These are phyloP conservation scores for Chamaea fasciata DNA, from an alignment of 2,113 vertebrate species.

Conservation along the genomic window DNA sequence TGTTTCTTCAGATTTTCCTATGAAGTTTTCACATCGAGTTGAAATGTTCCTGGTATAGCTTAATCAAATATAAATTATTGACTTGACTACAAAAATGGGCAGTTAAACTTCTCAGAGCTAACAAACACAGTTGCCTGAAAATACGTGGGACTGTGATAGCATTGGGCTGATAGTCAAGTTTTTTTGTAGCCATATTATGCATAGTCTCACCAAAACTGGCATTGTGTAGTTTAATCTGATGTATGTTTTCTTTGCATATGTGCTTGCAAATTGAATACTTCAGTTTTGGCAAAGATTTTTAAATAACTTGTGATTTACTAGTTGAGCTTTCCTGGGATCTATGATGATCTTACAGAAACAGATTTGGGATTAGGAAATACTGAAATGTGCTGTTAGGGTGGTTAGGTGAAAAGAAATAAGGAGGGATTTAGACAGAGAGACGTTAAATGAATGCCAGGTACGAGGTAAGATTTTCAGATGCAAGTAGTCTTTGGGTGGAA, in stretches of 20 bases:
- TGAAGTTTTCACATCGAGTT: neutral
- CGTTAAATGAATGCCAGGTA: neutral
- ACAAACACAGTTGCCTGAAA: neutral
- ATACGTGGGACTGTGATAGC: neutral
- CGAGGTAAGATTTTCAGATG: neutral
- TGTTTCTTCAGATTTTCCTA: neutral
- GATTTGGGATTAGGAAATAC: neutral
- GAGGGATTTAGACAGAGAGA: neutral
- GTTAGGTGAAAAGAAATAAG: neutral
- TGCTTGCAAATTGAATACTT: neutral
- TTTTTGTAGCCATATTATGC: neutral
- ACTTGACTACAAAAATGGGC: neutral
- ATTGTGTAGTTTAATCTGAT: neutral
- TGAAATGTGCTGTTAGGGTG: neutral
- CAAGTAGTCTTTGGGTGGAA: neutral
- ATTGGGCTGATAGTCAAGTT: neutral
- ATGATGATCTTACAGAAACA: neutral
- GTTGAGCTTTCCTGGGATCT: neutral
- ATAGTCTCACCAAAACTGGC: neutral
- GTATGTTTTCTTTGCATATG: neutral
- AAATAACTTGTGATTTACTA: neutral
- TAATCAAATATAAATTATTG: neutral
- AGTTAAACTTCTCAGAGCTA: neutral
- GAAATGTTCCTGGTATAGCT: neutral
- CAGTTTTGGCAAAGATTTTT: neutral